Evolutionary conservation across 2,888 invertebrate species (phyloP).

Genomic region (Euplexia lucipara): DNA sequence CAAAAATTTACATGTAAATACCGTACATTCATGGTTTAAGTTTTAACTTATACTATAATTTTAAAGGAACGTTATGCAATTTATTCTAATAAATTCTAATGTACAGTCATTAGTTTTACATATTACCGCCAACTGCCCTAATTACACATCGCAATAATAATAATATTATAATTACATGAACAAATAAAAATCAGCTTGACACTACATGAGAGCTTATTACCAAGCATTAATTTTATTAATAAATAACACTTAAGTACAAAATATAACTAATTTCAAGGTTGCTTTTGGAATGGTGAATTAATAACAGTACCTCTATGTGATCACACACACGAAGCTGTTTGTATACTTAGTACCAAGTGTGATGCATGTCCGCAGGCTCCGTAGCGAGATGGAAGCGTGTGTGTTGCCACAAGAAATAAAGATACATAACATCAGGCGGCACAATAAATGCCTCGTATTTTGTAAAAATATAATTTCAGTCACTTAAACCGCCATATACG

Average conservation of each 20-base stretch:
- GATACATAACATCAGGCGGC: constrained; percentile 32
- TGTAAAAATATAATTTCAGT: constrained; percentile 62
- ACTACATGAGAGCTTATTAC: constrained; percentile 30
- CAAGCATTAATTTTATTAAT: constrained; percentile 59
- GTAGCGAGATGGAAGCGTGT: constrained; percentile 1
- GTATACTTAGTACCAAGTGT: constrained; percentile 9
- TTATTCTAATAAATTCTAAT: constrained; percentile 51
- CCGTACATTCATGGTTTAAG: constrained; percentile 64
- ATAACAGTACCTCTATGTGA: constrained; percentile 30
- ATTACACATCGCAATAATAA: constrained; percentile 37
- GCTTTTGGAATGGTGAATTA: constrained; percentile 66
- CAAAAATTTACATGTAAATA: constrained; percentile 77
- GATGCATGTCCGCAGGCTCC: constrained; percentile 11
- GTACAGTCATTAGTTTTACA: constrained; percentile 46
- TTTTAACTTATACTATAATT: constrained; percentile 64
- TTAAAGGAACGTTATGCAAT: constrained; percentile 58
- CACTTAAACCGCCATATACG: constrained; percentile 53
- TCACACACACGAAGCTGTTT: constrained; percentile 7
- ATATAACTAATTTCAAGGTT: constrained; percentile 62
- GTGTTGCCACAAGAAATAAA: constrained; percentile 22
- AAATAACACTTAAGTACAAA: constrained; percentile 65
- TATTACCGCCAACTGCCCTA: constrained; percentile 36
- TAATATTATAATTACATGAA: constrained; percentile 38
- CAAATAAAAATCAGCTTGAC: constrained; percentile 41
- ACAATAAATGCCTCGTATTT: constrained; percentile 59